These are phyloP conservation scores for Nyctereutes procyonoides DNA, from an alignment of 2,113 vertebrate genomes.

Conservation along the genomic window DNA sequence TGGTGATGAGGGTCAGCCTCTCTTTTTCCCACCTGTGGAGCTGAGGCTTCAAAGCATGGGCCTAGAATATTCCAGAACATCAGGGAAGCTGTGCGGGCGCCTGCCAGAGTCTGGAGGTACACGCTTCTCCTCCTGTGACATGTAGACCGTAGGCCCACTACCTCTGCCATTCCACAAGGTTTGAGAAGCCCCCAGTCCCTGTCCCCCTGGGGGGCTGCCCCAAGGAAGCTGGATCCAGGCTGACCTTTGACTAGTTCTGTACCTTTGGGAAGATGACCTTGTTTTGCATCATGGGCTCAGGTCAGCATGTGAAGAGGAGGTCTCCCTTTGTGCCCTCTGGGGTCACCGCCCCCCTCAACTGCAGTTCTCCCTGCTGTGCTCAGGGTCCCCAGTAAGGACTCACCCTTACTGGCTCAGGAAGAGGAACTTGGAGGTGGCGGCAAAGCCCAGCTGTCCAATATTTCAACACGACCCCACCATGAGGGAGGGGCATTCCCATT, in stretches of 20 bases:
- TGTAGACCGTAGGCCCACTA: fast-evolving
- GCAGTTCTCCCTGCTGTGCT: not conserved
- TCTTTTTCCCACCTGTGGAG: not conserved
- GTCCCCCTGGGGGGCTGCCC: not conserved
- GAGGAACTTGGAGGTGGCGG: conserved; percentile 61
- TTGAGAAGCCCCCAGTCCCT: not conserved
- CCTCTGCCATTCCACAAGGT: not conserved
- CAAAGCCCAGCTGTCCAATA: not conserved
- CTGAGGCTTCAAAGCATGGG: not conserved
- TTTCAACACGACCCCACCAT: conserved; percentile 28
- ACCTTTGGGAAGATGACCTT: not conserved
- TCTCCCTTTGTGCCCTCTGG: not conserved
- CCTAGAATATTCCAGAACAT: not conserved
- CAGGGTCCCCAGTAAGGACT: not conserved
- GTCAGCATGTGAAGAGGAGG: not conserved
- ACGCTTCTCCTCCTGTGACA: not conserved
- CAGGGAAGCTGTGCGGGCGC: not conserved
- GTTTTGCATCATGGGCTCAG: not conserved
- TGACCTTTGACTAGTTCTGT: no score
- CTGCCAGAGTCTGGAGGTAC: not conserved
- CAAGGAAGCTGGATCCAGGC: not conserved
- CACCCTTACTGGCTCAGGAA: conserved; percentile 28
- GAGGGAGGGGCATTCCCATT: not conserved
- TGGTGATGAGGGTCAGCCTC: not conserved
- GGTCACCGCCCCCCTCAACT: no score